Base-by-base conservation (phyloP, 2,113 vertebrate species). In the Alouatta palliata region DNA sequence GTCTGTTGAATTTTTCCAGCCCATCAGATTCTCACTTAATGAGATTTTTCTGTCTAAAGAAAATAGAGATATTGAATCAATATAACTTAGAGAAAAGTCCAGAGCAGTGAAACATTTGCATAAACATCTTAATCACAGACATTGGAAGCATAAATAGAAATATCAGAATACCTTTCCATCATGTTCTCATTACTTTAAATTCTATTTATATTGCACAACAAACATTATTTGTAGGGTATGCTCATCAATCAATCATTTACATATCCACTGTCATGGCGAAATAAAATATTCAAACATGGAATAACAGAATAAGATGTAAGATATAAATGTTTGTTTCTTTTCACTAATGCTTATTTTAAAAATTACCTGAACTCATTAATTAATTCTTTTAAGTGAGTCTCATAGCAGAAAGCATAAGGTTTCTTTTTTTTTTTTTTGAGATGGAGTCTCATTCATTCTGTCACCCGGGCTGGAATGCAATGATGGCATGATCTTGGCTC, bases 41-140 rank as follows among this genome's bases (percentile, higher is more conserved):
- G 75, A 92, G 85, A 58, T 87, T 89, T 86, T 95, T 84, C 64
- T 83, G 80, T 94, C 81, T 64, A 81, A 92, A 89, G 52, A 90
- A 91, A 97, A 90, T 11, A 75, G 61, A 96, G 85, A 93, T 94
- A 86, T 52, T 95, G 70, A 97, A 96, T 95, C 68, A 92, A 91
- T 83, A 91, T 71, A 82, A 8, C 13, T 27, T 86, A 73, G 49
- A 90, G 61, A 85, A 92, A 96, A 73, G 9, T 35, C 54, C 20
- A 94, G 20, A 95, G n/a, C 9, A 94, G 43, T 91, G 20, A 70
- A 95, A 91, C 12, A 97, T 79, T 71, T 97, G 27, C 30, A 96
- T 52, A 82, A 96, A 90, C 0, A 81, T 66, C 43, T 47, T 97
- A 96, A 94, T 82, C 61, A 79, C 43, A 91, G 47, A 91, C 25